Conservation (phyloP, 2,888 invertebrate genomes). For the Brachypalpus laphriformis region DNA sequence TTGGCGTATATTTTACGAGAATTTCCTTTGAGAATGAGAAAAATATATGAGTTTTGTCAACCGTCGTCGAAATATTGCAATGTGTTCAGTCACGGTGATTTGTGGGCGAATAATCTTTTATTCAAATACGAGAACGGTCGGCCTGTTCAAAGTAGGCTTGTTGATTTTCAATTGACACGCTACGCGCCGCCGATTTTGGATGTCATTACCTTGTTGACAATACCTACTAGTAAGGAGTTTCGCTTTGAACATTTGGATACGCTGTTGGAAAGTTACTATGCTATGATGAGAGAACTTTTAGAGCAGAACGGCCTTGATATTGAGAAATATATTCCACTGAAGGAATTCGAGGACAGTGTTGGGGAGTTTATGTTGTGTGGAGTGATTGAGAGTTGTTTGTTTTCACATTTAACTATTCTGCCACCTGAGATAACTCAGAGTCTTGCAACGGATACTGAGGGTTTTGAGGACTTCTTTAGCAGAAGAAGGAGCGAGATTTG, state of each 20-base stretch:
- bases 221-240: slow-evolving; percentile 83
- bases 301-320: slow-evolving; percentile 81
- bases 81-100: slow-evolving; percentile 82
- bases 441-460: slow-evolving; percentile 83
- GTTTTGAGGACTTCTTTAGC: slow-evolving; percentile 85
- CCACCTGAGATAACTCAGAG: slow-evolving; percentile 83
- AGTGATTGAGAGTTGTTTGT: slow-evolving; percentile 84
- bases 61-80: slow-evolving; percentile 82
- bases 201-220: slow-evolving; percentile 83
- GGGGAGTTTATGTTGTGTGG: slow-evolving; percentile 84
- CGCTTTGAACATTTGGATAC: slow-evolving; percentile 82
- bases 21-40: slow-evolving; percentile 76
- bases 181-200: slow-evolving; percentile 88
- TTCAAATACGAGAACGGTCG: slow-evolving; percentile 80
- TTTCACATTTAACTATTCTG: slow-evolving; percentile 84
- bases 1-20: slow-evolving; percentile 77
- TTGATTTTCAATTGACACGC: slow-evolving; percentile 88
- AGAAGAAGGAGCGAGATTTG: slow-evolving; percentile 84
- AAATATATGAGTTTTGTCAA: slow-evolving; percentile 79
- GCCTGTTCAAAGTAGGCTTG: slow-evolving; percentile 85
- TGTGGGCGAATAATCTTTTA: slow-evolving; percentile 83
- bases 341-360: slow-evolving; percentile 82
- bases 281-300: slow-evolving; percentile 83
- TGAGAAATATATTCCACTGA: slow-evolving; percentile 81
- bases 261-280: slow-evolving; percentile 85